Evolutionary conservation across 2,797 vertebrate genomes (phyloP).

Genomic region (Halcyon badia): DNA sequence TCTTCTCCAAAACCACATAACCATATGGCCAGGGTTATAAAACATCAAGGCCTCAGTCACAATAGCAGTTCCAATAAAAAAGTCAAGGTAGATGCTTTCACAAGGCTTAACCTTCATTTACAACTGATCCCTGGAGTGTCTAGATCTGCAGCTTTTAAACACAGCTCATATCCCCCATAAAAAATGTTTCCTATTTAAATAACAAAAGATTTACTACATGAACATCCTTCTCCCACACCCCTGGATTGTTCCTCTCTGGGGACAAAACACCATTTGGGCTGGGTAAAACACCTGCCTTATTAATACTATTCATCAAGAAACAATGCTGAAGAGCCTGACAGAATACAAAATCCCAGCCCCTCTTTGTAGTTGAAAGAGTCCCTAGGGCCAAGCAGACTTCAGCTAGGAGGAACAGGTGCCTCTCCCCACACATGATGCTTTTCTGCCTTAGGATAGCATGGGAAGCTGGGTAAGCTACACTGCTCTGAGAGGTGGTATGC

Average conservation of each 20-base stretch:
- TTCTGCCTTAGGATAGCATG: neutral
- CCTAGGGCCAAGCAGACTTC: neutral
- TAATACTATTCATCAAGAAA: neutral
- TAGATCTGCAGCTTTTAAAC: slow-evolving; percentile 51
- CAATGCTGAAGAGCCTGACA: neutral
- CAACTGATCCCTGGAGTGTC: neutral
- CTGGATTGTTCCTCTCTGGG: neutral
- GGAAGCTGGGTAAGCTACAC: neutral
- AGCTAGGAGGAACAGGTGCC: neutral
- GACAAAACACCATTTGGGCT: neutral
- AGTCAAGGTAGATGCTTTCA: slow-evolving; percentile 27
- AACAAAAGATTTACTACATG: slow-evolving; percentile 25
- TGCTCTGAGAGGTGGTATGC: fast-evolving
- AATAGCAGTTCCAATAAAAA: slow-evolving; percentile 62
- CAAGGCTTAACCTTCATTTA: slow-evolving; percentile 33
- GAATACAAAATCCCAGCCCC: neutral
- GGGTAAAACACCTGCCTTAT: slow-evolving; percentile 22
- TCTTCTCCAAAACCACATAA: slow-evolving; percentile 29
- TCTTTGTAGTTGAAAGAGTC: neutral
- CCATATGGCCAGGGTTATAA: slow-evolving; percentile 72
- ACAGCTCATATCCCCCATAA: neutral
- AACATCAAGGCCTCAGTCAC: slow-evolving; percentile 71
- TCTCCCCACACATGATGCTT: neutral
- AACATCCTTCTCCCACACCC: neutral
- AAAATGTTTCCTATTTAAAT: slow-evolving; percentile 47